Evolutionary conservation across 2,113 vertebrate genomes (phyloP).

Genomic region (Bujurquina vittata): DNA sequence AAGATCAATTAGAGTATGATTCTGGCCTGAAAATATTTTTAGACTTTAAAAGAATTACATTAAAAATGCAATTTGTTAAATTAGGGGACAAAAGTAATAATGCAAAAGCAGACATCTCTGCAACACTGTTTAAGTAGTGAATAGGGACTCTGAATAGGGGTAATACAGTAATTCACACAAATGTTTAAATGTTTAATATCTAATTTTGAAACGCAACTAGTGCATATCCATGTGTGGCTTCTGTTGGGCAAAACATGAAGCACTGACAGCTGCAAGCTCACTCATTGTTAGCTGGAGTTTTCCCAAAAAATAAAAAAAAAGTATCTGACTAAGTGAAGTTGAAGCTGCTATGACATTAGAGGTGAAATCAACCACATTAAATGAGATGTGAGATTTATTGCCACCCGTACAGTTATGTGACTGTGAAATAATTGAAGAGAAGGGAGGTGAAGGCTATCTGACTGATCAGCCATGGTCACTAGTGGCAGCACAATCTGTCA

Average conservation of each 20-base stretch:
- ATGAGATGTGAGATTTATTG: slow-evolving; percentile 64
- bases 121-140: neutral
- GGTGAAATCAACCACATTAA: slow-evolving; percentile 50
- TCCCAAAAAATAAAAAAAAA: neutral
- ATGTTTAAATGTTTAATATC: neutral
- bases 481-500: slow-evolving; percentile 70
- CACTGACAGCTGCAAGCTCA: slow-evolving; percentile 2
- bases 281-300: slow-evolving; percentile 32
- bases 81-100: neutral
- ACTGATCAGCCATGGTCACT: slow-evolving; percentile 63
- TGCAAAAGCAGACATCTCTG: neutral
- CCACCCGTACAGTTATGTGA: slow-evolving; percentile 49
- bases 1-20: neutral
- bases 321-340: slow-evolving; percentile 40
- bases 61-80: neutral
- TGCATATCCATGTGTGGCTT: neutral
- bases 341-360: slow-evolving; percentile 35
- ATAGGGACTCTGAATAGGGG: neutral
- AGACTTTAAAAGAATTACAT: neutral
- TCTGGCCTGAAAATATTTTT: neutral
- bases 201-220: neutral
- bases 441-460: slow-evolving; percentile 49
- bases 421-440: slow-evolving; percentile 50
- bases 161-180: neutral
- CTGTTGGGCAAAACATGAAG: neutral